phyloP scores from a whole-genome alignment of 2,888 invertebrate genomes.

The Monoplex corrugatus region DNA sequence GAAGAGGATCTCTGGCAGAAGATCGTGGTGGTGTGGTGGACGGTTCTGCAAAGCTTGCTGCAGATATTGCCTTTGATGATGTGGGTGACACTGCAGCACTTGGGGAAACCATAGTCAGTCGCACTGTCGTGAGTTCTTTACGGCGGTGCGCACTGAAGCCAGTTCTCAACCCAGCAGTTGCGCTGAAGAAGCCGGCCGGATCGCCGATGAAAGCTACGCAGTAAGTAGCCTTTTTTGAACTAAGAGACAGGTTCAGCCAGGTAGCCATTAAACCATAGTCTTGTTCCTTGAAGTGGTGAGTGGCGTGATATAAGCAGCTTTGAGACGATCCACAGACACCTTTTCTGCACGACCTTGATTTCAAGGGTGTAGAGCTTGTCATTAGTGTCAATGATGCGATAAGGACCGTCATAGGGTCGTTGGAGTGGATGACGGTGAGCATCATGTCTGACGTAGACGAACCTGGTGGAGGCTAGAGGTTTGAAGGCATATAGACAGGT shows the following conservation, averaged over 20 bases:
- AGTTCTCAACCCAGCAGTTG: too few species aligned
- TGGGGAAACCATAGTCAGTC: not conserved
- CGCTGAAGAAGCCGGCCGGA: too few species aligned
- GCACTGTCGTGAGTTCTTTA: too few species aligned
- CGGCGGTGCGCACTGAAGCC: too few species aligned
- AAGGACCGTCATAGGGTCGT: not conserved
- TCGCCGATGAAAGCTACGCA: too few species aligned
- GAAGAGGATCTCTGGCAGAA: too few species aligned
- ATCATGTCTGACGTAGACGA: conserved; percentile 24
- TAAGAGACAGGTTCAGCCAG: too few species aligned
- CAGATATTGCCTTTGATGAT: not conserved
- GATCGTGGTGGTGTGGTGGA: too few species aligned
- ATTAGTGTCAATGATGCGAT: not conserved
- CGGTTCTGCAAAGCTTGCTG: not conserved
- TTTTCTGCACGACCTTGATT: conserved; percentile 35
- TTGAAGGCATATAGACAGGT: conserved; percentile 35
- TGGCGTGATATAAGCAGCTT: not conserved
- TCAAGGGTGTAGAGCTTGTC: conserved; percentile 30
- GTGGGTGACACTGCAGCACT: not conserved
- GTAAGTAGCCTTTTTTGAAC: too few species aligned
- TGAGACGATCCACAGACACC: conserved; percentile 42
- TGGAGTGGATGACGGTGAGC: conserved; percentile 36
- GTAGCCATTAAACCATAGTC: not conserved
- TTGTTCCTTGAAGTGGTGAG: not conserved
- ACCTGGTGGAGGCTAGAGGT: conserved; percentile 23